Conservation (phyloP, 2,113 vertebrate genomes). For the Vulpes ferrilata region DNA sequence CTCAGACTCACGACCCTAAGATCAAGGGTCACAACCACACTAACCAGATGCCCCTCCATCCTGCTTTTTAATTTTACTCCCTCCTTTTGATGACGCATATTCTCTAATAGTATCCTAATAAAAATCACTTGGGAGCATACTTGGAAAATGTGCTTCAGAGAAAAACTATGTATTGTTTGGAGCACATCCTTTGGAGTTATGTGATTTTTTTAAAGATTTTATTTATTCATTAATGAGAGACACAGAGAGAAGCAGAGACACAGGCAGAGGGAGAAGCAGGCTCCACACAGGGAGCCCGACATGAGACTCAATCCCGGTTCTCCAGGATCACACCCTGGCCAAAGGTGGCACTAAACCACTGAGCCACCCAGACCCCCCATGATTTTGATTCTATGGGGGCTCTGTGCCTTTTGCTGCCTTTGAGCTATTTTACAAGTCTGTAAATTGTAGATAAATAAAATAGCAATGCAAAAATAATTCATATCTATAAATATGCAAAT, state of each 20-base stretch:
- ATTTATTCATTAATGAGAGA: too few species aligned
- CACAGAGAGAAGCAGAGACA: too few species aligned
- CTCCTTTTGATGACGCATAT: background rate
- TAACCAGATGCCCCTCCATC: background rate
- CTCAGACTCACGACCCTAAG: background rate
- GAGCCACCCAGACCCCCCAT: too few species aligned
- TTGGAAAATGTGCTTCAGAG: background rate
- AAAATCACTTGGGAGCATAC: background rate
- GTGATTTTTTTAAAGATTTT: background rate
- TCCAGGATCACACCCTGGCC: too few species aligned
- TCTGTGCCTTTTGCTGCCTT: background rate
- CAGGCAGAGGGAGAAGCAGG: too few species aligned
- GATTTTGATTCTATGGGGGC: background rate
- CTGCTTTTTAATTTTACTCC: background rate
- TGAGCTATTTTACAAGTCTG: background rate
- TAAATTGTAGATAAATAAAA: slow-evolving; percentile 19
- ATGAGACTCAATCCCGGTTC: too few species aligned
- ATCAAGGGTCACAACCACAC: background rate
- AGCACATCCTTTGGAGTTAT: background rate
- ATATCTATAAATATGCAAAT: background rate
- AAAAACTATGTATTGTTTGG: background rate
- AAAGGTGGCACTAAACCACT: too few species aligned
- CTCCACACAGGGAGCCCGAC: too few species aligned
- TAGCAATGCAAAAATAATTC: background rate
- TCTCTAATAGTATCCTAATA: background rate